Base-by-base conservation (phyloP, 2,888 invertebrate genomes). In the Tyria jacobaeae region DNA sequence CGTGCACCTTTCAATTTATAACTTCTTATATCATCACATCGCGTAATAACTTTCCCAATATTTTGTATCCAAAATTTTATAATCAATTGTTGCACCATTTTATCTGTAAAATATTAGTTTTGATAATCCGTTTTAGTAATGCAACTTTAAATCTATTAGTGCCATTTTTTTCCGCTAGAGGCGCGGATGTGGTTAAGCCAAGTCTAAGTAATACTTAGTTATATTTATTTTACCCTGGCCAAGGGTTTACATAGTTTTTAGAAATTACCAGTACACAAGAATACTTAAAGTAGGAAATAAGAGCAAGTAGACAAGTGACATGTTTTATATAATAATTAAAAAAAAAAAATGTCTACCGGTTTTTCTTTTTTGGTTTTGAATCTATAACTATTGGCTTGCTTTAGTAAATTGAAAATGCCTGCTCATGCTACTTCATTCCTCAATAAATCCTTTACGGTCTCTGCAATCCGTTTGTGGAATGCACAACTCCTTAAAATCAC, bases 31-130 rank as follows among this genome's bases (percentile, higher is more conserved):
- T 59, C 59, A 59, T 27, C 34, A 9, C 1, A 25, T 2, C 51
- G n/a, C 52, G 58, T 52, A 59, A 53, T 53, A 52, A 47, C 31
- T 51, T 51, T 50, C 50, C 27, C 37, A 57, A 39, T 37, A 0
- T 50, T 21, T 41, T 4, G 25, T 27, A 27, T 57, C 37, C 50
- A 39, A 57, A 50, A 57, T 50, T 17, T 56, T 48, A 55, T 41
- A 54, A 54, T 44, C 41, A 21, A 55, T 44, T 44, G n/a, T 44
- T 44, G 54, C 44, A 41, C 25, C 27, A 54, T 15, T 27, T 52
- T 15, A 12, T n/a, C 4, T 4, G 15, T 5, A 17, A 54, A 17
- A 27, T n/a, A 5, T 41, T 6, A 5, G 9, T 37, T 39, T 39
- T 10, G 1, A 10, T 17, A 10, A 41, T 21, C 41, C 41, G 41